A percentile compares a stretch with the other conserved stretches of the same genome.
Evolutionary conservation across 2,888 invertebrate species (phyloP).

Genomic region (Strigamia crassipes): DNA sequence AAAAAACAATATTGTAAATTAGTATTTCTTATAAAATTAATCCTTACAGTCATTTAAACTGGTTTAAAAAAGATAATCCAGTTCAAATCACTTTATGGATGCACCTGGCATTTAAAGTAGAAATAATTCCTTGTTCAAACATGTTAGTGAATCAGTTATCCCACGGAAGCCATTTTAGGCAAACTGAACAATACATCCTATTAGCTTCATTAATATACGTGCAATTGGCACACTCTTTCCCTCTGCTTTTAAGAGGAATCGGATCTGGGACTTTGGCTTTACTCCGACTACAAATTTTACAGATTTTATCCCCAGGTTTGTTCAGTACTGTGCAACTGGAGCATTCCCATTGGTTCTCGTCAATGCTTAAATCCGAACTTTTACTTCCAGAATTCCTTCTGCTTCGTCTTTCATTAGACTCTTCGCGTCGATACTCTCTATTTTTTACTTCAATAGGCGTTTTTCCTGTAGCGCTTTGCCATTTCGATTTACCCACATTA

Average conservation of each 20-base stretch:
- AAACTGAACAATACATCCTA: conserved; percentile 70
- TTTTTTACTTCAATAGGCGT: background rate
- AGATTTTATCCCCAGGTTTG: conserved; percentile 64
- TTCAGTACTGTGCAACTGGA: conserved; percentile 74
- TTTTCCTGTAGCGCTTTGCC: background rate
- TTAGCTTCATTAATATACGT: conserved; percentile 75
- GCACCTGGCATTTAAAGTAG: too few relatives aligned
- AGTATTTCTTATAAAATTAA: background rate
- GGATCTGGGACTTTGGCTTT: conserved; percentile 65
- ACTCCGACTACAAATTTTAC: conserved; percentile 77
- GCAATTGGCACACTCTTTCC: conserved; percentile 74
- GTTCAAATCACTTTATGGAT: too few relatives aligned
- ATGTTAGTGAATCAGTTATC: background rate
- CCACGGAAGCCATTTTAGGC: conserved; percentile 55
- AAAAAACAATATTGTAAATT: background rate
- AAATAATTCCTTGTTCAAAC: background rate
- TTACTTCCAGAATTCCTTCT: conserved; percentile 27
- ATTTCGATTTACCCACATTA: background rate
- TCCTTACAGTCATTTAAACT: too few relatives aligned
- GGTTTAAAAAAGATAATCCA: too few relatives aligned
- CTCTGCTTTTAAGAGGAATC: conserved; percentile 72
- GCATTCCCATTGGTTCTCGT: conserved; percentile 68
- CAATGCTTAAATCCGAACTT: background rate
- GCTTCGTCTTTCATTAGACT: background rate
- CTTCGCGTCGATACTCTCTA: conserved; percentile 27